phyloP scores from a whole-genome alignment of 2,888 invertebrate genomes.

The Eudemis profundana region DNA sequence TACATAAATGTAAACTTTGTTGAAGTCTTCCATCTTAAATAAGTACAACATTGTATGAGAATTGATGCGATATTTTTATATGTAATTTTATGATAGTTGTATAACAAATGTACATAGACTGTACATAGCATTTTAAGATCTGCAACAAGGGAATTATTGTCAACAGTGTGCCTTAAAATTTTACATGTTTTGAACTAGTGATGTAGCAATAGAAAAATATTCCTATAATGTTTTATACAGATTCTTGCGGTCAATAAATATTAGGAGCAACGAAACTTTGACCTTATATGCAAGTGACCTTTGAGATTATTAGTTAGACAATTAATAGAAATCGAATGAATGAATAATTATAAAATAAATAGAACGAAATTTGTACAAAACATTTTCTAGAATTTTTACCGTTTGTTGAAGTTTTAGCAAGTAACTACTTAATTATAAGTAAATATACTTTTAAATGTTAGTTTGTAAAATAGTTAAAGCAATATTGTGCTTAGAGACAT shows the following conservation, averaged over 20 bases:
- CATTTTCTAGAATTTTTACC: constrained; percentile 75
- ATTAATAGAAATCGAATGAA: constrained; percentile 29
- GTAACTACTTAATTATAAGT: constrained; percentile 50
- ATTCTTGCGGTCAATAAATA: constrained; percentile 25
- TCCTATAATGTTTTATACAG: constrained; percentile 23
- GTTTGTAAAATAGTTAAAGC: constrained; percentile 58
- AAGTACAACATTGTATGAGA: constrained; percentile 57
- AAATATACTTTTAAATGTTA: constrained; percentile 50
- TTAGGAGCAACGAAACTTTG: constrained; percentile 19
- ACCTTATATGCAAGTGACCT: constrained; percentile 54
- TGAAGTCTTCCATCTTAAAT: constrained; percentile 68
- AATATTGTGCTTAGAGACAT: constrained; percentile 60
- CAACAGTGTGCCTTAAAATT: constrained; percentile 60
- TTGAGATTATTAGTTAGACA: constrained; percentile 74
- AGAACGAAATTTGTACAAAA: constrained; percentile 71
- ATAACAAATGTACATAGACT: constrained; percentile 38
- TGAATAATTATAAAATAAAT: constrained; percentile 44
- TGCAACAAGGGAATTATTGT: constrained; percentile 52
- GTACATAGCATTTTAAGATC: constrained; percentile 39
- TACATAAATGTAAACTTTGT: constrained; percentile 60
- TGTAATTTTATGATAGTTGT: constrained; percentile 26
- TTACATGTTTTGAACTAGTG: constrained; percentile 41
- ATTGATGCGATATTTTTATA: constrained; percentile 40
- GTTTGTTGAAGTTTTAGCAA: constrained; percentile 67
- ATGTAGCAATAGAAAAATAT: constrained; percentile 23